A percentile compares a stretch with the other conserved stretches of the same genome.
These are phyloP conservation scores for Eremobia ochroleuca DNA, from an alignment of 2,888 invertebrate species.

Conservation along the genomic window DNA sequence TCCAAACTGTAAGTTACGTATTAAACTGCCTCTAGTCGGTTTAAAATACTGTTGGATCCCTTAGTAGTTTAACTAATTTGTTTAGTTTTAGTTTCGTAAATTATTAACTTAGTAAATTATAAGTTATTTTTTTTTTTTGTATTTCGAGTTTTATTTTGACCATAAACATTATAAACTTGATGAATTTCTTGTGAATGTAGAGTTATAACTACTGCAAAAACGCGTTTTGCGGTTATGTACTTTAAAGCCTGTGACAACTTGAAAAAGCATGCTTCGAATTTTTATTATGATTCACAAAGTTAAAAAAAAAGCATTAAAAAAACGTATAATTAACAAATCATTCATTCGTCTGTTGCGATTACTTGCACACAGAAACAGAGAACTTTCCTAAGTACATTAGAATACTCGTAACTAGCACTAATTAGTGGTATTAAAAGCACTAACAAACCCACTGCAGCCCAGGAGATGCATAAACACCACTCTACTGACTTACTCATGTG, in stretches of 20 bases:
- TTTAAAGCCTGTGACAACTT: neutral
- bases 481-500: neutral
- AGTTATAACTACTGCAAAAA: neutral
- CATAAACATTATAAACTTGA: neutral
- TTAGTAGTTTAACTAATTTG: neutral
- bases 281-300: neutral
- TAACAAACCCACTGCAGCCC: conserved; percentile 7
- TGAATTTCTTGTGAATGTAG: neutral
- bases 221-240: too few relatives aligned
- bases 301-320: neutral
- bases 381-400: neutral
- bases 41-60: neutral
- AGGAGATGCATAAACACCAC: conserved; percentile 33
- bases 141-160: conserved; percentile 17
- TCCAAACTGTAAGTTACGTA: neutral
- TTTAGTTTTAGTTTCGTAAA: conserved; percentile 12
- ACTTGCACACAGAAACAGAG: neutral
- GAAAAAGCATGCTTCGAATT: neutral
- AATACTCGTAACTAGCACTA: neutral
- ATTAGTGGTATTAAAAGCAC: neutral
- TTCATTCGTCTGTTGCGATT: neutral
- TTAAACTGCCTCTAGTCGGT: neutral
- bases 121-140: conserved; percentile 45
- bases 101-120: conserved; percentile 25
- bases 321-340: neutral